A percentile compares a stretch with the other conserved stretches of the same genome.
Conservation (phyloP, 2,888 invertebrate species). For the Xylocampa areola region DNA sequence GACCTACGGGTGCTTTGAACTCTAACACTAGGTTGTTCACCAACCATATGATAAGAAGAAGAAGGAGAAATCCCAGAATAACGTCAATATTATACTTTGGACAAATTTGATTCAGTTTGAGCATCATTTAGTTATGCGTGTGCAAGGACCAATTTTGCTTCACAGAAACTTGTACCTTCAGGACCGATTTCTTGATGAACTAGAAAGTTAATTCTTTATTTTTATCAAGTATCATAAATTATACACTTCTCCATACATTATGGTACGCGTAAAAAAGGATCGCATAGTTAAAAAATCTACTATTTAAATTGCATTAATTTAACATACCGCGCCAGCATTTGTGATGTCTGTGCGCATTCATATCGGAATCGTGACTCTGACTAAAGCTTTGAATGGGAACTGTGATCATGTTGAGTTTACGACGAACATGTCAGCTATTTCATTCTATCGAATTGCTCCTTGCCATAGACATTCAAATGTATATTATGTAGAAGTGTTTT, state of each 20-base stretch:
- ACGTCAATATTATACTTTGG: no score
- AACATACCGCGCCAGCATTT: conserved; percentile 19
- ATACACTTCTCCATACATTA: conserved; percentile 1
- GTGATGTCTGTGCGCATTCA: conserved; percentile 10
- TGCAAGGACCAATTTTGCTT: no score
- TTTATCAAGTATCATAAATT: background rate
- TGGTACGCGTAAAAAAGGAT: background rate
- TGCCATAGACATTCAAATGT: no score
- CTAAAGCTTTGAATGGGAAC: conserved; percentile 10
- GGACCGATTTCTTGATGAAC: no score
- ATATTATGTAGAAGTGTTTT: no score
- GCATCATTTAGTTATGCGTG: no score
- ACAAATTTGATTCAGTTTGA: no score
- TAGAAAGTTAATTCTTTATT: no score
- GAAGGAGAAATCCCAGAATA: no score
- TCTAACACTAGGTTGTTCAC: no score
- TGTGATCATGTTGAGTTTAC: conserved; percentile 10
- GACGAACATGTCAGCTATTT: background rate
- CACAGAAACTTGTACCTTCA: background rate
- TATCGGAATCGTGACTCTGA: conserved; percentile 17
- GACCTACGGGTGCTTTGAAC: no score
- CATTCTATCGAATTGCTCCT: conserved; percentile 7
- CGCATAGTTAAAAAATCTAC: conserved; percentile 13
- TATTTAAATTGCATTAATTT: conserved; percentile 22
- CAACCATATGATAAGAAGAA: no score